Conservation (phyloP, 2,797 vertebrate genomes). For the Hypotaenidia philippensis region DNA sequence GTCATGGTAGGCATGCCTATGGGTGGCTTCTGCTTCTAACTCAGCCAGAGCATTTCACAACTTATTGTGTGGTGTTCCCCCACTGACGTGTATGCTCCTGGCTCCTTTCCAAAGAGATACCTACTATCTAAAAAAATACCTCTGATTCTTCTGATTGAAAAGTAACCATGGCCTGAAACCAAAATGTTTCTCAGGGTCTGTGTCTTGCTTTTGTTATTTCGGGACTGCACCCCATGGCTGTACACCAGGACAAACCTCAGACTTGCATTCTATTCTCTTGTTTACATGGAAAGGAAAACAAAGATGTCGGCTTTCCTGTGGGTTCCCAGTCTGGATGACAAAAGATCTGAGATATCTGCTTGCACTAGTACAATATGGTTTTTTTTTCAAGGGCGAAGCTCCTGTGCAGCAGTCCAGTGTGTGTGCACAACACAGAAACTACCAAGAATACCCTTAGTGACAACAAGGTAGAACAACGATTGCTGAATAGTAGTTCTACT, state of each 20-base stretch:
- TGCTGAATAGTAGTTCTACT: no score
- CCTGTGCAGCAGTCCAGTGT: background rate
- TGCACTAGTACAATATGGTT: background rate
- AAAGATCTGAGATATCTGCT: background rate
- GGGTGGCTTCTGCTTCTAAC: background rate
- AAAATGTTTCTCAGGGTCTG: background rate
- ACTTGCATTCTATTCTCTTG: background rate
- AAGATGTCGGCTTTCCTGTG: background rate
- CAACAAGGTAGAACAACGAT: background rate
- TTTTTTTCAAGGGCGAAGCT: background rate
- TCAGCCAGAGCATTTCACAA: background rate
- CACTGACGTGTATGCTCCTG: background rate
- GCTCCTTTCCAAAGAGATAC: background rate
- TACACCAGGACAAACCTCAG: background rate
- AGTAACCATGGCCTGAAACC: background rate
- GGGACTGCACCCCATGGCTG: background rate
- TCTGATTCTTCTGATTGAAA: background rate
- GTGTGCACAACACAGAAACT: background rate
- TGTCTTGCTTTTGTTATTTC: background rate
- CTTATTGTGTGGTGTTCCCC: background rate
- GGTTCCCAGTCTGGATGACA: background rate
- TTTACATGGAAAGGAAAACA: background rate
- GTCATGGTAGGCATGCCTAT: accelerated
- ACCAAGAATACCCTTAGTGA: background rate
- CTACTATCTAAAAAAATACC: background rate